Evolutionary conservation across 92 coral and sea anemone species (phyloP), one percentile per base, ranked within the genome.

Genomic region (Parazoanthus atlanticus): DNA sequence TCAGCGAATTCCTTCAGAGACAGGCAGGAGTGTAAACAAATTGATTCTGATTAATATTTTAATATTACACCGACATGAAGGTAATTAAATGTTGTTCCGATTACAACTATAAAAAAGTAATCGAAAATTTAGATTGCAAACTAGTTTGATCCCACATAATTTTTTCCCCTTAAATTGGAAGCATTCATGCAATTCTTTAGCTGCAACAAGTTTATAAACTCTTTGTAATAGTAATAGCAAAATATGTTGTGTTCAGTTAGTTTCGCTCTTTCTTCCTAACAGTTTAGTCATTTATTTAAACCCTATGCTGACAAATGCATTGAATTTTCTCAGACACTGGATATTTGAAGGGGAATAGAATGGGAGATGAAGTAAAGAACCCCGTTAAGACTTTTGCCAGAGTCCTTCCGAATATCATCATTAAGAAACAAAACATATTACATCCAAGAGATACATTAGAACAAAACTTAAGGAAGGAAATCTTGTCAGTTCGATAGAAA

Each of bases 1-100:
- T 38, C 52, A 75, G 43, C 41, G 74, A 84, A 84, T 84, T 84
- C 79, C 79, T 33, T 28, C 43, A 70, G 65, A 28, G 87, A 31
- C 78, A 41, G 0, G 78, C 64, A 69, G 25, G 21, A 84, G 26
- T 36, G 78, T 71, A 84, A 84, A 84, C 58, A 82, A 26, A 12
- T 29, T 8, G 36, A 38, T n/a, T 66, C 54, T 9, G 61, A 34
- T 66, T 36, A 82, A 66, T 40, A 82, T 66, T 67, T 23, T 13
- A 0, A 73, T 21, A 23, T 21, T 61, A 61, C 21, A 61, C 67
- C 3, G 67, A 61, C n/a, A 74, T 19, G 10, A 38, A 17, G 79
- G 46, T 36, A 75, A 33, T 82, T 19, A 36, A 65, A 13, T 12
- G 17, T 65, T 66, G 61, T 33, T 61, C 29, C 25, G 61, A 34